These are phyloP conservation scores for Melipona beecheii DNA, from an alignment of 2,888 invertebrate species.

Conservation along the genomic window DNA sequence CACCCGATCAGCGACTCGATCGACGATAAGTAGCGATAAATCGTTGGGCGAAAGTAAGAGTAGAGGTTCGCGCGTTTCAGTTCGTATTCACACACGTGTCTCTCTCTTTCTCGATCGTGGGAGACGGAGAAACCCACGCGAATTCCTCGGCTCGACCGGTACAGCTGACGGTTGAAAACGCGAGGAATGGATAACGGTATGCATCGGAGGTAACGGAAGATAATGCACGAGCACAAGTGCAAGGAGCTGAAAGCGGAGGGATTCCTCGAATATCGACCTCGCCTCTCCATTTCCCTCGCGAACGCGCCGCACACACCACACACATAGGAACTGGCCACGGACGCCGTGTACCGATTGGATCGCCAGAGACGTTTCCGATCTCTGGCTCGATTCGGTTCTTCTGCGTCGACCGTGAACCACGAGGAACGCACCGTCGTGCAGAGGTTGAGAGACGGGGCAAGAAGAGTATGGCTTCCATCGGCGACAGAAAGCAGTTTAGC, in stretches of 20 bases:
- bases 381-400: neutral
- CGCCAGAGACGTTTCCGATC: neutral
- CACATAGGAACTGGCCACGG: no score
- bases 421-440: conserved; percentile 30
- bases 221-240: conserved; percentile 64
- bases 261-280: conserved; percentile 61
- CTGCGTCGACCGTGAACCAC: conserved; percentile 55
- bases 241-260: conserved; percentile 20
- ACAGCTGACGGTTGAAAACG: conserved; percentile 48
- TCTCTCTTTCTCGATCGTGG: conserved; percentile 65
- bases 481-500: conserved; percentile 46
- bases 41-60: conserved; percentile 68
- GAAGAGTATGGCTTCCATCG: conserved; percentile 54
- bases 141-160: conserved; percentile 57
- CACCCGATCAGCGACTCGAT: conserved; percentile 16
- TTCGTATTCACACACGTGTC: no score
- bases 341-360: no score
- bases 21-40: conserved; percentile 22
- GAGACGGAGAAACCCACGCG: conserved; percentile 69
- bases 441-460: conserved; percentile 28
- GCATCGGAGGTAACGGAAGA: conserved; percentile 68
- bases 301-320: no score
- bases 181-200: conserved; percentile 67
- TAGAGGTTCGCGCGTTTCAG: conserved; percentile 27
- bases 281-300: conserved; percentile 42